Evolutionary conservation across 2,797 vertebrate genomes (phyloP), one percentile per base, ranked within the genome.

Genomic region (Phaenicophaeus curvirostris): DNA sequence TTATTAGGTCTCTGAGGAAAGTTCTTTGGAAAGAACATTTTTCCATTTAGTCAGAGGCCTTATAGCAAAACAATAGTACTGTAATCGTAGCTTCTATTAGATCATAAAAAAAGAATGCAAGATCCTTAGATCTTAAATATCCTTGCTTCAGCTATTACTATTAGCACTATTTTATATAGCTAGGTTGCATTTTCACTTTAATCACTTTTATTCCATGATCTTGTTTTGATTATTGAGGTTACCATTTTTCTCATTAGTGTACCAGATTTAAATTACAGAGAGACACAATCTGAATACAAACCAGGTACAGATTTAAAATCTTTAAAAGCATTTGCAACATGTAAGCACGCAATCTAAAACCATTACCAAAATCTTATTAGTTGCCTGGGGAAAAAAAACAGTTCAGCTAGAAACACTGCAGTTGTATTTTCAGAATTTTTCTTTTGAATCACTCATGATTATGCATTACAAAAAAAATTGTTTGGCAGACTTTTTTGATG

Each of bases 51-150:
- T 83, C 66, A 93, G 76, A 89, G 84, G 74, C 67, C 88, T 95
- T 91, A 76, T 39, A 96, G 79, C 41, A 95, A 93, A 97, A 96
- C 95, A 97, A 97, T 85, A 88, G 81, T 69, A 39, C 55, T 93
- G 92, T 94, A 97, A 97, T 85, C 96, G 94, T 94, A 97, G 86
- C 95, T 94, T 78, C 77, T 85, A 96, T 95, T 94, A 95, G 93
- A 95, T 96, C 95, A 96, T 97, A 93, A 97, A 95, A 96, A 90
- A 96, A 95, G n/a, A 95, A 96, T 92, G 90, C 67, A 87, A 66
- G 76, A 90, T 94, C 91, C 83, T 95, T 96, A 96, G 94, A 96
- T 97, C 94, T 96, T 94, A 93, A 94, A 90, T 94, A 94, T 88
- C 83, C 84, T 94, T 95, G 58, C 77, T 92, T 93, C 87, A 94